These are phyloP conservation scores for Timandra comae DNA, from an alignment of 2,888 invertebrate genomes.

Conservation along the genomic window DNA sequence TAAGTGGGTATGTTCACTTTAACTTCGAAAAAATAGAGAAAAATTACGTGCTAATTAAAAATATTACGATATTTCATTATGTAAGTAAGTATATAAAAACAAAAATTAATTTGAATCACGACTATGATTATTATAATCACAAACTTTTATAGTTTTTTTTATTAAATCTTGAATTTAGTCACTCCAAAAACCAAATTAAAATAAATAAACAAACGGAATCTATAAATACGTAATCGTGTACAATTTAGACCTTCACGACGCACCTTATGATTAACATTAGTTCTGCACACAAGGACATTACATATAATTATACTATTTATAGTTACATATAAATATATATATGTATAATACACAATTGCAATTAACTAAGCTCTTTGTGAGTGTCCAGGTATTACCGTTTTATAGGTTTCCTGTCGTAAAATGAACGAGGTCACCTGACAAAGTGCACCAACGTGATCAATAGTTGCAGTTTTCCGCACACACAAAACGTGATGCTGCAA, in stretches of 20 bases:
- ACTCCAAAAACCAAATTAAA: too few species aligned
- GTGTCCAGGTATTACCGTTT: constrained; percentile 62
- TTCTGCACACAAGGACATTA: constrained; percentile 29
- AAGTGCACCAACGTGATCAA: constrained; percentile 48
- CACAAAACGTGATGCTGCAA: constrained; percentile 22
- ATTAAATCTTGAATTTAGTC: too few species aligned
- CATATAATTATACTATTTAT: constrained; percentile 3
- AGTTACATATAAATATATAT: constrained; percentile 11
- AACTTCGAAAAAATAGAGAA: too few species aligned
- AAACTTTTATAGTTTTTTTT: too few species aligned
- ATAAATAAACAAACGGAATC: too few species aligned
- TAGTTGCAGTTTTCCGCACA: constrained; percentile 52
- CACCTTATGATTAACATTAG: constrained; percentile 37
- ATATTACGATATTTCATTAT: too few species aligned
- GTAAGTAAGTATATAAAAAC: too few species aligned
- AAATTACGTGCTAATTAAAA: too few species aligned
- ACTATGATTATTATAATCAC: too few species aligned
- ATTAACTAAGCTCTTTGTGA: constrained; percentile 57
- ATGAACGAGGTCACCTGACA: constrained; percentile 51
- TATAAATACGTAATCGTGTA: too few species aligned
- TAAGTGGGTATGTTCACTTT: too few species aligned
- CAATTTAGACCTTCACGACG: constrained; percentile 19
- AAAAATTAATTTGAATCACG: too few species aligned
- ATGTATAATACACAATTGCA: constrained; percentile 19
- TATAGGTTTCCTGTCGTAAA: constrained; percentile 71